Evolutionary conservation across 2,113 vertebrate genomes (phyloP).

Genomic region (Perca fluviatilis): DNA sequence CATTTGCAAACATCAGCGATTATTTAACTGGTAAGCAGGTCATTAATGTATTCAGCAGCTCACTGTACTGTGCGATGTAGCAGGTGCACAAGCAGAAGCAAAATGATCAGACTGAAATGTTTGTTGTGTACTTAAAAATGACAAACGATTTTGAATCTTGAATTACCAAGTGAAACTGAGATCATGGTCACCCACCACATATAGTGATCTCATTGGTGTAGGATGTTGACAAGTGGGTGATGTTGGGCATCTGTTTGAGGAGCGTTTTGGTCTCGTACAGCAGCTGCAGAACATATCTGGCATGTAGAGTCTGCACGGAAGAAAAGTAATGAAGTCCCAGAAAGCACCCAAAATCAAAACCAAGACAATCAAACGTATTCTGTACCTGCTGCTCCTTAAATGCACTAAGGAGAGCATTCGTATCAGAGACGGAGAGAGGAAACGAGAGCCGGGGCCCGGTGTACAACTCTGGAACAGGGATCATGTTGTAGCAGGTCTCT

Average conservation of each 20-base stretch:
- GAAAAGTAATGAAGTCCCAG: not conserved
- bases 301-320: conserved; percentile 90
- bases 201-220: conserved; percentile 90
- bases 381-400: conserved; percentile 92
- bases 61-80: not conserved
- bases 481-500: conserved; percentile 80
- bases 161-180: conserved; percentile 6
- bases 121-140: not conserved
- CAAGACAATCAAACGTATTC: not conserved
- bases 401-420: conserved; percentile 86
- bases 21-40: conserved; percentile 23
- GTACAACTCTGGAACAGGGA: conserved; percentile 89
- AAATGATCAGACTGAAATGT: not conserved
- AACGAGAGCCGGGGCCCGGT: conserved; percentile 91
- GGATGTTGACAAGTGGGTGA: conserved; percentile 88
- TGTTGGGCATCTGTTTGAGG: conserved; percentile 93
- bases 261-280: conserved; percentile 90
- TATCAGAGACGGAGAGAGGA: conserved; percentile 89
- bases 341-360: not conserved
- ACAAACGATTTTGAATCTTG: not conserved
- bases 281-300: conserved; percentile 91
- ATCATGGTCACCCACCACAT: conserved; percentile 48
- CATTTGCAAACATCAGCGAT: conserved; percentile 21
- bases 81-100: not conserved
- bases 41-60: conserved; percentile 13